Conservation (phyloP, 2,888 invertebrate species). For the Gastracanthus pulcherrimus region DNA sequence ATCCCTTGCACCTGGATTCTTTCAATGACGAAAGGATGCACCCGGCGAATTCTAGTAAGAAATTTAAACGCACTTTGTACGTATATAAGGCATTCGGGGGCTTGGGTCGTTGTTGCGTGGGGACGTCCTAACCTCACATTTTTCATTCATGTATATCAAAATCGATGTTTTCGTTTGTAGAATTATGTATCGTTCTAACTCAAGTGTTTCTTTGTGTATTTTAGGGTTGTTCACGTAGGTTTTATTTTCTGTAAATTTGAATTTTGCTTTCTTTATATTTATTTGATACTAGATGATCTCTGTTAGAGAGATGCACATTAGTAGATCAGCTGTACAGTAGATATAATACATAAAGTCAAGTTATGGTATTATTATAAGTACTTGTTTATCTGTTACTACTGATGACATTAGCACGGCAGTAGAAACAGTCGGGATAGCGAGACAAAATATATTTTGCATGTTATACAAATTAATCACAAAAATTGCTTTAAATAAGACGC, state of each 20-base stretch:
- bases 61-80: not conserved
- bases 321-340: too few relatives aligned
- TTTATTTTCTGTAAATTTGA: too few relatives aligned
- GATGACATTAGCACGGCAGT: not conserved
- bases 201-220: not conserved
- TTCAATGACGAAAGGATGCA: slow-evolving; percentile 7
- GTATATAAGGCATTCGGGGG: too few relatives aligned
- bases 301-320: too few relatives aligned
- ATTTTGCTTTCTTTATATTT: too few relatives aligned
- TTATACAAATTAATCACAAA: too few relatives aligned
- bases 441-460: too few relatives aligned
- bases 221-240: not conserved
- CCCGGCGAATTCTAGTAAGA: not conserved
- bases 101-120: too few relatives aligned
- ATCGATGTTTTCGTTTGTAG: not conserved
- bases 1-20: not conserved
- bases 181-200: not conserved
- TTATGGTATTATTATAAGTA: not conserved
- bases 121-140: not conserved
- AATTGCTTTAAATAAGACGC: too few relatives aligned
- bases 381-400: not conserved
- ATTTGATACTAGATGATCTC: too few relatives aligned
- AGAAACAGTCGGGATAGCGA: not conserved
- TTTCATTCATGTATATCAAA: not conserved
- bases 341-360: too few relatives aligned